A percentile compares a stretch with the other conserved stretches of the same genome.
phyloP scores from a whole-genome alignment of 2,888 invertebrate species.

The Cheilosia pagana region DNA sequence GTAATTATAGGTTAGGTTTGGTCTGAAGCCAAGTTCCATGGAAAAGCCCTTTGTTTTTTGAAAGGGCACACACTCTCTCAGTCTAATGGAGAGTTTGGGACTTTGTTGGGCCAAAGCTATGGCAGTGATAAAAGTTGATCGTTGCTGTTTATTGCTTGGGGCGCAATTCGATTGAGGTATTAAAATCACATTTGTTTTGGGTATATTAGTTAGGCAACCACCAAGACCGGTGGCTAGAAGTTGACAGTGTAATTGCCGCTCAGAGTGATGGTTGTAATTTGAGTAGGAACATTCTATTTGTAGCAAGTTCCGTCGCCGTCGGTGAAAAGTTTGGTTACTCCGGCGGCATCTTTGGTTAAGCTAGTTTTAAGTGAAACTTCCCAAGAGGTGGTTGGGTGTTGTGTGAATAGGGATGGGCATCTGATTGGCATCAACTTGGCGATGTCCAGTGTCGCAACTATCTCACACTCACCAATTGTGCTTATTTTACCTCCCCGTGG shows the following conservation, averaged over 20 bases:
- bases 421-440: no score
- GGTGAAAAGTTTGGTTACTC: not conserved
- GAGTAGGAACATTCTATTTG: not conserved
- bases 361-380: no score
- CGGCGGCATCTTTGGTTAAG: slow-evolving; percentile 21
- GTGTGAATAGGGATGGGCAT: no score
- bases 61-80: slow-evolving; percentile 11
- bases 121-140: slow-evolving; percentile 35
- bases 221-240: slow-evolving; percentile 72
- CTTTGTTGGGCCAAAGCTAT: not conserved
- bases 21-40: slow-evolving; percentile 57
- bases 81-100: slow-evolving; percentile 32
- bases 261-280: slow-evolving; percentile 17
- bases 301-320: slow-evolving; percentile 18
- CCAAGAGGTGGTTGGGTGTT: no score
- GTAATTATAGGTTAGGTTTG: slow-evolving; percentile 69
- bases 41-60: slow-evolving; percentile 44
- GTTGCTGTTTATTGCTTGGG: slow-evolving; percentile 24
- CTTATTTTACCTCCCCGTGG: no score
- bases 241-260: slow-evolving; percentile 58
- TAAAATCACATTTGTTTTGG: slow-evolving; percentile 64
- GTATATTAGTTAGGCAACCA: slow-evolving; percentile 36
- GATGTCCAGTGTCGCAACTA: no score
- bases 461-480: no score
- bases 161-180: slow-evolving; percentile 54